Evolutionary conservation across 2,888 invertebrate species (phyloP), one percentile per base, ranked within the genome.

Genomic region (Ellobium chinense): DNA sequence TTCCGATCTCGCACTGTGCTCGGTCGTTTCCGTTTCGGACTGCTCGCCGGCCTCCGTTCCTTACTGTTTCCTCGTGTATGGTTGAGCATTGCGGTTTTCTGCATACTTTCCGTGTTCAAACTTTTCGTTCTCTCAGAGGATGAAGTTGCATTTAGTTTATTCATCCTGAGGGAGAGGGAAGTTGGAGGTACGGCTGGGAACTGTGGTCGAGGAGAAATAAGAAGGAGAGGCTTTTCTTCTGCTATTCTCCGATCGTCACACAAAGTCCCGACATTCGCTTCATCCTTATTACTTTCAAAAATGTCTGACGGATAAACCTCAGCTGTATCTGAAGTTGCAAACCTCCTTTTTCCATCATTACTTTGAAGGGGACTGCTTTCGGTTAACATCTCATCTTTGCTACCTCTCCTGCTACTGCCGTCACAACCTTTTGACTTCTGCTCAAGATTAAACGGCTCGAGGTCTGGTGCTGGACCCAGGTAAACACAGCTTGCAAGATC

Each of bases 1-100:
- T 85, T 85, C 39, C 85, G 87, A 70, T 88, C 87, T 21, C 84
- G 82, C 3, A 78, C 79, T 0, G 84, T 82, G 37, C 85, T 83
- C 9, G 70, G 78, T 1, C 85, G 82, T 39, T 82, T 81, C 24
- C 77, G 34, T 36, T 80, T 80, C 18, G 78, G n/a, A 34, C 72
- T 58, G 56, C 69, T 66, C 18, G 63, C 34, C 27, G 69, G 63
- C 12, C 56, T 70, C 27, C n/a, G 24, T n/a, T n/a, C n/a, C n/a
- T n/a, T n/a, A n/a, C n/a, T n/a, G n/a, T n/a, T n/a, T n/a, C n/a
- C n/a, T n/a, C n/a, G n/a, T n/a, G n/a, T n/a, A n/a, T n/a, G n/a
- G n/a, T n/a, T n/a, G n/a, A n/a, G n/a, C n/a, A n/a, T n/a, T 21
- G 27, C 7, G 60, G 5, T n/a, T 60, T 60, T 60, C n/a, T 21